Evolutionary conservation across 2,797 vertebrate species (phyloP), one percentile per base, ranked within the genome.

Genomic region (Pipistrellus pygmaeus): DNA sequence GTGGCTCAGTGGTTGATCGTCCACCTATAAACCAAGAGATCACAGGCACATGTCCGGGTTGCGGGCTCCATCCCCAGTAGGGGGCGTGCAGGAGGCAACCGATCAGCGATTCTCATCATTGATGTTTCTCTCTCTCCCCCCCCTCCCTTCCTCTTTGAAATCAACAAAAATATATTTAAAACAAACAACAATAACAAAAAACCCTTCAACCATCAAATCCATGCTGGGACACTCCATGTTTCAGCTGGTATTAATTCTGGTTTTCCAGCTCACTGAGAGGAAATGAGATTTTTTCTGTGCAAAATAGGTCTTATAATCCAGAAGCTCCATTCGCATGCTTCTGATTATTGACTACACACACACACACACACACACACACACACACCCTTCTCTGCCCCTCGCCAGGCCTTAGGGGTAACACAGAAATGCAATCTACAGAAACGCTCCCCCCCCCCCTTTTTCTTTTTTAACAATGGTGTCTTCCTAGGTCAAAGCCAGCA

Each of bases 401-500:
- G 1, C 18, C 0, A 23, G 14, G 3, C 55, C 44, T 20, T 1
- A n/a, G 55, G 14, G 25, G 44, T 41, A 23, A 11, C 60, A 86
- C 57, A 7, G 51, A 14, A 35, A 32, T 10, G 32, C 75, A 90
- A 12, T 44, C 35, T 2, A 0, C 41, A 21, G 32, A 76, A 95
- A 32, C 53, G 82, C 60, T n/a, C 8, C 10, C 13, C 32, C 13
- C 14, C 15, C 15, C 35, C 35, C 4, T 35, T 35, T 35, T 51
- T 44, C 6, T 55, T 21, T 68, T 76, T 69, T 92, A 95, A 71
- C 44, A 10, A 3, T 51, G 6, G 3, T 87, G 95, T 90, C 73
- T 91, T 92, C 93, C 20, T 94, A 99, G 99, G 97, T 99, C 95
- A 99, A 99, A 98, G 99, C 99, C 77, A 98, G 99, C 15, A 89